phyloP scores from a whole-genome alignment of 64 coral and sea anemone genomes.

The Montipora cactus region DNA sequence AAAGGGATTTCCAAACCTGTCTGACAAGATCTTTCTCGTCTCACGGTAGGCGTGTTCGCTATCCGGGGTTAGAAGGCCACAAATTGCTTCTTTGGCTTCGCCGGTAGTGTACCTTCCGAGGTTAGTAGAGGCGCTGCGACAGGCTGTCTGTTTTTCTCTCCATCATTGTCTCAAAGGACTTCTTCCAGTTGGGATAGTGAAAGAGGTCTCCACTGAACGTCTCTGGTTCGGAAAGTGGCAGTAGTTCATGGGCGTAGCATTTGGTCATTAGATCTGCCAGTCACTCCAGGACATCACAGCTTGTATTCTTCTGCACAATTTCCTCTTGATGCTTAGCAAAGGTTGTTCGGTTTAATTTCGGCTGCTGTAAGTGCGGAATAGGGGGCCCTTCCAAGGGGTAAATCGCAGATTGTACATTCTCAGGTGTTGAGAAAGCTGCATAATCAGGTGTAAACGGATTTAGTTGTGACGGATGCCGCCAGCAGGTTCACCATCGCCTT shows the following conservation, averaged over 20 bases:
- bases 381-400: too few species aligned
- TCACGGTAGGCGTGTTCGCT: not conserved
- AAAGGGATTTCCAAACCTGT: constrained; percentile 60
- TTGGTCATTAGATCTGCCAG: constrained; percentile 46
- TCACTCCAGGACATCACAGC: not conserved
- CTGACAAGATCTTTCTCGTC: not conserved
- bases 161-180: constrained; percentile 25
- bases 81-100: constrained; percentile 44
- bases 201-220: not conserved
- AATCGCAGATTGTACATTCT: too few species aligned
- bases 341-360: too few species aligned
- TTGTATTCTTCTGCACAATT: not conserved
- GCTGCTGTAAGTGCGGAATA: too few species aligned
- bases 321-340: too few species aligned
- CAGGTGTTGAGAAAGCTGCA: too few species aligned
- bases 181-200: not conserved
- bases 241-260: not conserved
- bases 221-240: constrained; percentile 56
- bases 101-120: constrained; percentile 51
- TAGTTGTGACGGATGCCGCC: too few species aligned
- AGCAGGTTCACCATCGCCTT: too few species aligned
- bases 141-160: too few species aligned
- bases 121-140: constrained; percentile 34
- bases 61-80: not conserved
- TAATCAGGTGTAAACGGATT: too few species aligned